Base-by-base conservation (phyloP, 2,888 invertebrate genomes). In the Hirtodrosophila trivittata region DNA sequence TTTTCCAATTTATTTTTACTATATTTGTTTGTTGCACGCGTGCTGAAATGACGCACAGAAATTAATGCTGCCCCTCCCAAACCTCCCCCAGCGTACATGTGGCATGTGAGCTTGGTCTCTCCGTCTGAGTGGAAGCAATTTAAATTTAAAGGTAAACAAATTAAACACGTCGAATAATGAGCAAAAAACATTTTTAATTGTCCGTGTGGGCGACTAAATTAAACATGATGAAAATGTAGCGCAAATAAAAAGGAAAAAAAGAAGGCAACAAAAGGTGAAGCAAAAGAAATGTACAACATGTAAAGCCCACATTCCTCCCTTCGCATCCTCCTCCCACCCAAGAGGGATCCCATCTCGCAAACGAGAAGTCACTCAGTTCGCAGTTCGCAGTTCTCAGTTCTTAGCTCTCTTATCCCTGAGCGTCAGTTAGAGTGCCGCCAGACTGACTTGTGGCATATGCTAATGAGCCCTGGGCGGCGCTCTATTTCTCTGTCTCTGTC, bases 381-480 rank as follows among this genome's bases (percentile, higher is more conserved):
- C 18, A 21, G 18, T 21, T 21, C 18, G 5, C 18, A 21, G 18
- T 21, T 21, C 18, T 21, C 18, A 5, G 18, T 5, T 21, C 18
- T 21, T 5, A 21, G 18, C 5, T 21, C 18, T 3, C 18, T 38
- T 49, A 56, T 69, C 60, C 64, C 66, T 32, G 46, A 64, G 60
- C 65, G 56, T 60, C 66, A 65, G 60, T 57, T 58, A 75, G 68
- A 72, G 60, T 55, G 47, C 45, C 66, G 50, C 47, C 67, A 59
- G 65, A 66, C 77, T 74, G 75, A 80, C 77, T 78, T 83, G 66
- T 77, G 84, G 84, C 86, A 80, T 86, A 82, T 82, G 81, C 81
- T 82, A 82, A 82, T 86, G 84, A 86, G 81, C 62, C 57, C 77
- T 62, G 39, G 66, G 80, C 57, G 72, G 32, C 69, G 37, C 25